Evolutionary conservation across 2,113 vertebrate species (phyloP), one percentile per base, ranked within the genome.

Genomic region (Dinomys branickii): DNA sequence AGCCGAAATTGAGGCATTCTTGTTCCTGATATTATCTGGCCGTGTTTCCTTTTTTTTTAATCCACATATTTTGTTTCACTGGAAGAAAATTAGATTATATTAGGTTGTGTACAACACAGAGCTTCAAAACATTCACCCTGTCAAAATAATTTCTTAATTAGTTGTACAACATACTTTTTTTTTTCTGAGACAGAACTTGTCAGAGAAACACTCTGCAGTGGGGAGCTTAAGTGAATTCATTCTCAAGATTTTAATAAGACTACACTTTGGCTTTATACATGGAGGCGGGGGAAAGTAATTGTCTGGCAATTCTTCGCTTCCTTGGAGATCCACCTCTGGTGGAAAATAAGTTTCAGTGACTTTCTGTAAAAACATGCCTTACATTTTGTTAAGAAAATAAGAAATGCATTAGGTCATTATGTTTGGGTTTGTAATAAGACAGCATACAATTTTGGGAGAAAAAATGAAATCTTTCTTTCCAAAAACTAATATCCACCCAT

Each of bases 61-160:
- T 86, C 83, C 95, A 97, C 14, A 35, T 87, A 97, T 95, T 97
- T 97, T 96, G 90, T 94, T 98, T 98, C 93, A 67, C 88, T 94
- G 80, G 88, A 96, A 97, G 98, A 92, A 98, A 98, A 98, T 81
- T 93, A 96, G 95, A 98, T 98, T 98, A 98, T 97, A 98, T 98
- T 98, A 98, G 88, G 93, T 98, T 98, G 95, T 98, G 81, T 98
- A 98, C 96, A 98, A 95, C 88, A 98, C 92, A 93, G 85, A 97
- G 89, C 97, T 98, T 98, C 97, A 96, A 96, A 97, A 97, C 96
- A 98, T 83, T 97, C 94, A 86, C 80, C 91, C 97, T 98, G 98
- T 98, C 98, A 98, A 98, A 98, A 98, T 97, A 95, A 93, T 98
- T 97, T 98, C 98, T 98, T 98, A 98, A 98, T 98, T 98, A 98